Percentiles rank a stretch among this genome's conserved stretches.
Conservation (phyloP, 64 coral and sea anemone species). For the Cladopsammia gracilis region DNA sequence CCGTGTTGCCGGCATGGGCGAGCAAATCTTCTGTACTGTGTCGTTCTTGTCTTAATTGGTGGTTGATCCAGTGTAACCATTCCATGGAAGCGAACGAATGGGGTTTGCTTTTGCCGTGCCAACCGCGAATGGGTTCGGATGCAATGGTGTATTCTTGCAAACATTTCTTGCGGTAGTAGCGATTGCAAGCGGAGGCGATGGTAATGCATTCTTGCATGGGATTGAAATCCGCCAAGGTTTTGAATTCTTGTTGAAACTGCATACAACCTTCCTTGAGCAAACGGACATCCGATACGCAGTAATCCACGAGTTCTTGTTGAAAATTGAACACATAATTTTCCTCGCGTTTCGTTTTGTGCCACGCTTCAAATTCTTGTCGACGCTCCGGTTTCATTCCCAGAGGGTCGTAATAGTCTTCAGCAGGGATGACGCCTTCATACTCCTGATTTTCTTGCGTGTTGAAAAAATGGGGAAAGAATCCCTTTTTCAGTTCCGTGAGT, state of each 20-base stretch:
- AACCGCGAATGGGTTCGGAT: neutral
- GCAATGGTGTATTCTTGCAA: slow-evolving; percentile 8
- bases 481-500: no score
- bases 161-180: neutral
- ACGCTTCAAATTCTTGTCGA: neutral
- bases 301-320: slow-evolving; percentile 2
- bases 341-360: neutral
- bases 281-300: slow-evolving; percentile 28
- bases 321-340: slow-evolving; percentile 29
- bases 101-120: neutral
- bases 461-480: slow-evolving; percentile 50
- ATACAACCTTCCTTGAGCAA: neutral
- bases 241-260: neutral
- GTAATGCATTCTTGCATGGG: neutral
- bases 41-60: no score
- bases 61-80: neutral
- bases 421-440: neutral
- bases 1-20: neutral
- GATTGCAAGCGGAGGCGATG: neutral
- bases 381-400: neutral
- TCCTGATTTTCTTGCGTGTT: neutral
- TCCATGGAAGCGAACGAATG: neutral
- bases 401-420: neutral
- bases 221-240: neutral
- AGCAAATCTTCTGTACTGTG: neutral